phyloP scores from a whole-genome alignment of 2,797 vertebrate genomes.

The Meda fulgida region DNA sequence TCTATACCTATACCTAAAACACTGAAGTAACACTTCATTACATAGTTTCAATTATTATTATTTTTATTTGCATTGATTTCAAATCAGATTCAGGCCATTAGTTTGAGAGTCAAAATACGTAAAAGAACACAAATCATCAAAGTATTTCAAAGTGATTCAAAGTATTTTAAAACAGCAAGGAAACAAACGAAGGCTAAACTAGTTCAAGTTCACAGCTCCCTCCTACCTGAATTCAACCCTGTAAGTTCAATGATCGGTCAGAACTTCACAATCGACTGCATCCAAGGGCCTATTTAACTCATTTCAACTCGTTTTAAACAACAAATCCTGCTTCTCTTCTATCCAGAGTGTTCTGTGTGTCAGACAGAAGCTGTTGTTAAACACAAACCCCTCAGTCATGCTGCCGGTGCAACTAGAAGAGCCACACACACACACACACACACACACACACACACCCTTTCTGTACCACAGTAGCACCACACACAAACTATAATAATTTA shows the following conservation, averaged over 20 bases:
- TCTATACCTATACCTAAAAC: neutral
- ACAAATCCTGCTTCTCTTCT: neutral
- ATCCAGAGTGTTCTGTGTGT: slow-evolving; percentile 26
- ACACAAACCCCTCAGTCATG: slow-evolving; percentile 14
- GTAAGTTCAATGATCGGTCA: neutral
- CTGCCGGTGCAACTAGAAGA: neutral
- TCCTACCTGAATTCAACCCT: slow-evolving; percentile 12
- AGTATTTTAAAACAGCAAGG: neutral
- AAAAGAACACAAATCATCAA: neutral
- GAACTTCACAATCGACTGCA: neutral
- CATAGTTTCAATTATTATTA: too few relatives aligned
- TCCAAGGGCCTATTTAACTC: neutral
- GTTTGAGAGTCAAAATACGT: neutral
- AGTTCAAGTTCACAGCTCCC: neutral
- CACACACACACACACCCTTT: neutral
- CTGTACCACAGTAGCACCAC: neutral
- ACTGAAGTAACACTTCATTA: neutral
- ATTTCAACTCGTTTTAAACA: neutral
- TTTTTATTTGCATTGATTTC: neutral
- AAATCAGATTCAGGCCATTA: neutral
- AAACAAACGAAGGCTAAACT: neutral
- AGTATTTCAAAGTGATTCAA: neutral
- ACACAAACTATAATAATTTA: neutral
- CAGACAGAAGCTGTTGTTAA: neutral
- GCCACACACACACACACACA: neutral